phyloP scores from a whole-genome alignment of 2,113 vertebrate genomes.

The Chaenogobius annularis region DNA sequence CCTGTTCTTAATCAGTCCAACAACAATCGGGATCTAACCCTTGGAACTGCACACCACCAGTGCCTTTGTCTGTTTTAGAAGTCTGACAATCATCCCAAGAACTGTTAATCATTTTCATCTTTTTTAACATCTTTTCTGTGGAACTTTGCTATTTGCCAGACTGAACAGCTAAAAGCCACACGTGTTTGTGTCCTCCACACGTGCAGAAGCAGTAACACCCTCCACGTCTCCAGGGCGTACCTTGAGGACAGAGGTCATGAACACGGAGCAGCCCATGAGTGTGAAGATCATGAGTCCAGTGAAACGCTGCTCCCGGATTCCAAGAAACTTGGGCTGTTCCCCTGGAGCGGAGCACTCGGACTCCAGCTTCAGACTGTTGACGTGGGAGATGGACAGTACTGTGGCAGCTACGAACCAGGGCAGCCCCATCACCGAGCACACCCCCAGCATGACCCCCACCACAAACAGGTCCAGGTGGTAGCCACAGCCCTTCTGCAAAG shows the following conservation, averaged over 20 bases:
- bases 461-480: constrained; percentile 97
- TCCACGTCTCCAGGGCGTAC: constrained; percentile 68
- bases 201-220: too few relatives aligned
- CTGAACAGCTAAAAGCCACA: too few relatives aligned
- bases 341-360: constrained; percentile 97
- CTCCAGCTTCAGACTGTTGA: constrained; percentile 97
- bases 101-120: too few relatives aligned
- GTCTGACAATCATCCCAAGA: too few relatives aligned
- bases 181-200: too few relatives aligned
- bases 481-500: constrained; percentile 84
- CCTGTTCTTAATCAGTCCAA: too few relatives aligned
- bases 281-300: constrained; percentile 99
- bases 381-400: constrained; percentile 96
- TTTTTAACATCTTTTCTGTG: too few relatives aligned
- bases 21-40: too few relatives aligned
- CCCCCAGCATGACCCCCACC: constrained; percentile 95
- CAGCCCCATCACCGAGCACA: constrained; percentile 97
- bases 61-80: too few relatives aligned
- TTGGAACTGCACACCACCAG: too few relatives aligned
- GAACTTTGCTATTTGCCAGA: too few relatives aligned
- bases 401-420: constrained; percentile 99
- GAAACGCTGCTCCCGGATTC: constrained; percentile 96
- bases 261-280: constrained; percentile 97
- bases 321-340: constrained; percentile 97
- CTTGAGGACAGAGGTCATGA: constrained; percentile 98